These are phyloP conservation scores for Auanema freiburgensis DNA, from an alignment of 2,888 invertebrate genomes.

Conservation along the genomic window DNA sequence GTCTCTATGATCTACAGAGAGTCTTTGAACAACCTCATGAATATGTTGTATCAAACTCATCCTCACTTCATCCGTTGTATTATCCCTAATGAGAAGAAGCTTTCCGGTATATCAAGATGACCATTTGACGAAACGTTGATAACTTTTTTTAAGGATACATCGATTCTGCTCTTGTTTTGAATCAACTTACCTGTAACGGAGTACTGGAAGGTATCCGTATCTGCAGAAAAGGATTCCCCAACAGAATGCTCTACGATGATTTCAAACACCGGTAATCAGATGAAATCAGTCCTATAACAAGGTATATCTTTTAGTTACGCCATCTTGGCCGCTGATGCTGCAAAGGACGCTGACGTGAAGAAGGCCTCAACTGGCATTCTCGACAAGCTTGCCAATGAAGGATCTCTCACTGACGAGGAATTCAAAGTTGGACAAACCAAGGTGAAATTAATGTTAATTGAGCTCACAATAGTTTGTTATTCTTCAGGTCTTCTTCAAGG, in stretches of 20 bases:
- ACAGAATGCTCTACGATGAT: constrained; percentile 98
- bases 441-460: constrained; percentile 28
- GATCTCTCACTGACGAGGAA: constrained; percentile 66
- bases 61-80: constrained; percentile 99
- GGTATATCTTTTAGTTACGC: constrained; percentile 73
- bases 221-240: constrained; percentile 98
- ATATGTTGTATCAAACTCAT: constrained; percentile 89
- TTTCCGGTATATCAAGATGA: constrained; percentile 26
- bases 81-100: constrained; percentile 82
- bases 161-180: constrained; percentile 97
- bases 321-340: constrained; percentile 91
- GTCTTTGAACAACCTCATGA: constrained; percentile 90
- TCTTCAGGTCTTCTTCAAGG: constrained; percentile 85
- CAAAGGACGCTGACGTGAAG: constrained; percentile 70
- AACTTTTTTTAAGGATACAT: constrained; percentile 77
- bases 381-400: constrained; percentile 52
- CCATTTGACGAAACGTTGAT: neutral
- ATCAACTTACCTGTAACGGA: constrained; percentile 99
- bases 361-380: constrained; percentile 64
- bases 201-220: constrained; percentile 99
- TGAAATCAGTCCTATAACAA: neutral
- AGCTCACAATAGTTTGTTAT: too few species aligned
- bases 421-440: constrained; percentile 69
- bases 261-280: constrained; percentile 97
- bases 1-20: constrained; percentile 95